These are phyloP conservation scores for Leptothorax acervorum DNA, from an alignment of 2,888 invertebrate genomes.

Conservation along the genomic window DNA sequence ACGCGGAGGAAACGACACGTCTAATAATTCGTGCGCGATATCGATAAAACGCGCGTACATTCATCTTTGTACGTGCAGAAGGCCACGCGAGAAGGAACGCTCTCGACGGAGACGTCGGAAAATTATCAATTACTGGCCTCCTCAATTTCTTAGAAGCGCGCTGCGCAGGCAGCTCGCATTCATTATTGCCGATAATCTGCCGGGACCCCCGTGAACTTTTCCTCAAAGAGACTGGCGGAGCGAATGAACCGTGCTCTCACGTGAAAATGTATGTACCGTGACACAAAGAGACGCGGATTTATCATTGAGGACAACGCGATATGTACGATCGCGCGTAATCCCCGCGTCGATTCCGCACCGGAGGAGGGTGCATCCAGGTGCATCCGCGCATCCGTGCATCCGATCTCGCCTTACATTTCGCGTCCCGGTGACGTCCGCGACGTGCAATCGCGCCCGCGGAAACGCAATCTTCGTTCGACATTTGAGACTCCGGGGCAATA, in stretches of 20 bases:
- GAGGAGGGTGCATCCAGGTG: background rate
- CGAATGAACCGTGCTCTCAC: conserved; percentile 10
- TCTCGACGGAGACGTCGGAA: conserved; percentile 9
- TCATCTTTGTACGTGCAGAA: background rate
- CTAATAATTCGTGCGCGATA: background rate
- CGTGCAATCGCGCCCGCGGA: conserved; percentile 55
- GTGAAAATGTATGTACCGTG: conserved; percentile 32
- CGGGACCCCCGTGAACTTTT: conserved; percentile 46
- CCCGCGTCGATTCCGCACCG: background rate
- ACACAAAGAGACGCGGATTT: conserved; percentile 3
- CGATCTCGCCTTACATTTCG: background rate
- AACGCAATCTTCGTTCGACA: conserved; percentile 69
- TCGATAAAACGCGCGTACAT: background rate
- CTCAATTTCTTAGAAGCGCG: conserved; percentile 6
- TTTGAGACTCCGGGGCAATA: conserved; percentile 63
- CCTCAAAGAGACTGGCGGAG: conserved; percentile 37
- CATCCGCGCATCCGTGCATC: background rate
- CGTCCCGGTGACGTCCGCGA: background rate
- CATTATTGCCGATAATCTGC: conserved; percentile 34
- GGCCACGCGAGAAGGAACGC: background rate
- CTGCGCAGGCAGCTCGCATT: conserved; percentile 16
- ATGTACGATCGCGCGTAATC: background rate
- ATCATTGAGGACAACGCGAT: conserved; percentile 28
- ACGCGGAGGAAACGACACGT: background rate
- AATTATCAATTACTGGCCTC: conserved; percentile 36